phyloP scores from a whole-genome alignment of 1,140 invertebrate genomes.

The Aphis craccivora region DNA sequence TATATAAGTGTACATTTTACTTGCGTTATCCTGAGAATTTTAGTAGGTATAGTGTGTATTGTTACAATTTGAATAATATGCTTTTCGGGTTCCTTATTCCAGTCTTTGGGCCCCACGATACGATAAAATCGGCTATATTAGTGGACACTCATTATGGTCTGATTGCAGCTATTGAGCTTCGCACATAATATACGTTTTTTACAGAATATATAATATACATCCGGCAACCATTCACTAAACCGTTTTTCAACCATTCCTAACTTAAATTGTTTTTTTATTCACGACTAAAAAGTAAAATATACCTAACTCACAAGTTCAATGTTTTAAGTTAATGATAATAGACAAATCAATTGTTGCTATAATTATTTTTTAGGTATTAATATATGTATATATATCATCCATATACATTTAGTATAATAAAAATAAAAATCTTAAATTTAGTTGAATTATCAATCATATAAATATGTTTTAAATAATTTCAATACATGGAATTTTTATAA shows the following conservation, averaged over 20 bases:
- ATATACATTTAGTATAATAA: neutral
- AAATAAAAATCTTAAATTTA: neutral
- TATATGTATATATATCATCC: too few relatives aligned
- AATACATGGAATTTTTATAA: neutral
- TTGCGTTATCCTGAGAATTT: conserved; percentile 72
- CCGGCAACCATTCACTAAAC: conserved; percentile 68
- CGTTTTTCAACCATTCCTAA: conserved; percentile 73
- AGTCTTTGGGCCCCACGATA: conserved; percentile 68
- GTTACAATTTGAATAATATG: conserved; percentile 82
- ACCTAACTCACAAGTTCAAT: neutral
- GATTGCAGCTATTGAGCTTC: conserved; percentile 82
- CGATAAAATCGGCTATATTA: conserved; percentile 84
- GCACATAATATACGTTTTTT: conserved; percentile 71
- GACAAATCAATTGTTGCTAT: too few relatives aligned
- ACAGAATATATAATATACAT: conserved; percentile 65
- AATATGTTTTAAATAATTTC: neutral
- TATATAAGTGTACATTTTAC: neutral
- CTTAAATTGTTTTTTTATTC: conserved; percentile 79
- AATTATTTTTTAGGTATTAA: too few relatives aligned
- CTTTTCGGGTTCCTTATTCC: conserved; percentile 68
- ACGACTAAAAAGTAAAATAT: conserved; percentile 68
- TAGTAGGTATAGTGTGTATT: conserved; percentile 79
- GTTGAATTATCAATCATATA: neutral
- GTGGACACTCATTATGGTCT: conserved; percentile 89
- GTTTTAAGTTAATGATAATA: neutral